Conservation (phyloP, 2,113 vertebrate species). For the Scomber japonicus region DNA sequence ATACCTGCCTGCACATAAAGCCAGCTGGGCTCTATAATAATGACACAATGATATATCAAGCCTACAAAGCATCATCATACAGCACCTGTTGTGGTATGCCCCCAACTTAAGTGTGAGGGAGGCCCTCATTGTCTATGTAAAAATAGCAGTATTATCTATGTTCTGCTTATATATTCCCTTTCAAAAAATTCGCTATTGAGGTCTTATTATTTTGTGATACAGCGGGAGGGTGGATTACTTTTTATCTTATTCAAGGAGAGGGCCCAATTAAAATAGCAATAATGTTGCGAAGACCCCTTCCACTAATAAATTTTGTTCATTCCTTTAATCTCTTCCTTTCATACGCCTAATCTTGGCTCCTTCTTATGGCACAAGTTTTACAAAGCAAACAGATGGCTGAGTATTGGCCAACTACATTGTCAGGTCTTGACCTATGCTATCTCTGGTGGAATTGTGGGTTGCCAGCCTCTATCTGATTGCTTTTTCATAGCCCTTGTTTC, state of each 20-base stretch:
- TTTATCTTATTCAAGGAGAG: neutral
- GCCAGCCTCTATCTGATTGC: conserved; percentile 48
- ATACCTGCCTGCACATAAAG: neutral
- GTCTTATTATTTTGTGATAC: neutral
- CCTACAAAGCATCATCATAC: neutral
- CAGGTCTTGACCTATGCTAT: conserved; percentile 54
- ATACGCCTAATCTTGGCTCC: conserved; percentile 40
- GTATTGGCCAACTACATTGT: conserved; percentile 44
- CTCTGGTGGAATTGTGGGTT: conserved; percentile 27
- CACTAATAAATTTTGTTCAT: neutral
- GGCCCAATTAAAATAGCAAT: conserved; percentile 13
- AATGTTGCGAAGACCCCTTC: neutral
- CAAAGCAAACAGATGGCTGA: conserved; percentile 62
- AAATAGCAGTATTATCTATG: neutral
- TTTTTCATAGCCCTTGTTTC: conserved; percentile 43
- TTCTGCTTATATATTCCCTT: neutral
- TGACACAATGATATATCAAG: conserved; percentile 8
- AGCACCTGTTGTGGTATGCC: conserved; percentile 7
- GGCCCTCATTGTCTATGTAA: neutral
- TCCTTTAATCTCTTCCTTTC: conserved; percentile 18
- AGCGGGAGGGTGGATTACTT: neutral
- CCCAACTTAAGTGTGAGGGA: neutral
- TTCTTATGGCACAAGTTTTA: conserved; percentile 23
- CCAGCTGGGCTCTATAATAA: neutral
- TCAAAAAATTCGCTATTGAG: neutral